These are phyloP conservation scores for rabbit (Oryctolagus cuniculus) DNA, from an alignment of 2,113 vertebrate species.

Conservation along the genomic window DNA sequence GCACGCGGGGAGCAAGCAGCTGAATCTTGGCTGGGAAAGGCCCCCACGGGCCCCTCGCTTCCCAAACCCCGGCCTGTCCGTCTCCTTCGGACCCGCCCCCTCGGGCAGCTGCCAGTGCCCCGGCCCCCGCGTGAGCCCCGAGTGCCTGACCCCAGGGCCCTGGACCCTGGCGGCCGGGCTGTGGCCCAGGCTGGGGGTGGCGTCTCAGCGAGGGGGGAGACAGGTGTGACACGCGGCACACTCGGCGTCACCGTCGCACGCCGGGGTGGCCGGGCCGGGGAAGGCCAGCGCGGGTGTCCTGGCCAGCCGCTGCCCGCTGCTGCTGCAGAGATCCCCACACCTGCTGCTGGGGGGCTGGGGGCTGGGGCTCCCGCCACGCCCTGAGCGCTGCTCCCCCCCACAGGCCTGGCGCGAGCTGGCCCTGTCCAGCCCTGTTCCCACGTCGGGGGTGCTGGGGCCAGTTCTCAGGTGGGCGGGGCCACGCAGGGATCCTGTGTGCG, in stretches of 20 bases:
- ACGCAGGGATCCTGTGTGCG: too few relatives aligned
- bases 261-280: fast-evolving
- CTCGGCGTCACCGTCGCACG: too few relatives aligned
- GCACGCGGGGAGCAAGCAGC: too few relatives aligned
- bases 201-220: too few relatives aligned
- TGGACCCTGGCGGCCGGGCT: too few relatives aligned
- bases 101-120: not conserved
- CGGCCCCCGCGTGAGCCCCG: not conserved
- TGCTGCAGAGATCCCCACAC: not conserved
- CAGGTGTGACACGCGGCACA: too few relatives aligned
- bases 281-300: not conserved
- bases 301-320: not conserved
- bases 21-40: not conserved
- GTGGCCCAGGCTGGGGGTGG: not conserved
- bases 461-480: too few relatives aligned
- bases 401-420: not conserved
- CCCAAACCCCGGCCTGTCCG: not conserved
- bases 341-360: not conserved
- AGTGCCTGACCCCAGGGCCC: too few relatives aligned
- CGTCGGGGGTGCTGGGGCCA: not conserved
- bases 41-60: not conserved
- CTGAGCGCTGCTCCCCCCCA: not conserved
- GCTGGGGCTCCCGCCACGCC: not conserved
- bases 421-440: not conserved
- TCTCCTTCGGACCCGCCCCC: too few relatives aligned